Evolutionary conservation across 2,797 vertebrate species (phyloP).

Genomic region (Geotrypetes seraphini): DNA sequence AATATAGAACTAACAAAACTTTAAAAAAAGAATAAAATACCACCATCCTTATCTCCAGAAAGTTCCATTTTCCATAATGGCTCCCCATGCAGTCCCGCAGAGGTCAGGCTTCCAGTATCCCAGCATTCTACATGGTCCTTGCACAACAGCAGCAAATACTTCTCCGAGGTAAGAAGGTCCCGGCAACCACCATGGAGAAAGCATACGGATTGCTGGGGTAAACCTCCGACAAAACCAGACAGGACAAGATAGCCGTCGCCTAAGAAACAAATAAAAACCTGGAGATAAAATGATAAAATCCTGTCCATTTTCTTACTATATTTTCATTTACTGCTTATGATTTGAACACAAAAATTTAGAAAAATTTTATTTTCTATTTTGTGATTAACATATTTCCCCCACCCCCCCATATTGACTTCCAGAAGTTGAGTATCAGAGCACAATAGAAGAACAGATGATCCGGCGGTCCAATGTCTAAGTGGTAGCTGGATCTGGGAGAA

Average conservation of each 20-base stretch:
- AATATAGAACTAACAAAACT: no score
- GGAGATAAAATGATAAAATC: no score
- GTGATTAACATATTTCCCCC: no score
- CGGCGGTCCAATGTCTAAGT: no score
- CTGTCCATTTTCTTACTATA: no score
- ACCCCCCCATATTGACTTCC: no score
- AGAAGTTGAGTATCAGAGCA: no score
- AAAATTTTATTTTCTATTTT: no score
- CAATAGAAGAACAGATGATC: no score
- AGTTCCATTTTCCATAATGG: slow-evolving; percentile 15
- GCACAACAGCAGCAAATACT: slow-evolving; percentile 49
- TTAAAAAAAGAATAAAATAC: neutral
- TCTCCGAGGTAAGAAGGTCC: slow-evolving; percentile 62
- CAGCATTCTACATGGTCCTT: slow-evolving; percentile 48
- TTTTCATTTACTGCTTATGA: no score
- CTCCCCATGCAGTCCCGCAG: neutral
- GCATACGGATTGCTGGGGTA: neutral
- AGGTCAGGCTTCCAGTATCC: slow-evolving; percentile 29
- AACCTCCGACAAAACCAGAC: slow-evolving; percentile 39
- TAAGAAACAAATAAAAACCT: neutral
- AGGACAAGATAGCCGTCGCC: slow-evolving; percentile 36
- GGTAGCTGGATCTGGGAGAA: no score
- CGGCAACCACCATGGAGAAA: slow-evolving; percentile 41
- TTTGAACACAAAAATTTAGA: no score
- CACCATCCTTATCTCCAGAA: neutral